phyloP scores from a whole-genome alignment of 1,140 invertebrate species.

The Andrena cerasifolii region DNA sequence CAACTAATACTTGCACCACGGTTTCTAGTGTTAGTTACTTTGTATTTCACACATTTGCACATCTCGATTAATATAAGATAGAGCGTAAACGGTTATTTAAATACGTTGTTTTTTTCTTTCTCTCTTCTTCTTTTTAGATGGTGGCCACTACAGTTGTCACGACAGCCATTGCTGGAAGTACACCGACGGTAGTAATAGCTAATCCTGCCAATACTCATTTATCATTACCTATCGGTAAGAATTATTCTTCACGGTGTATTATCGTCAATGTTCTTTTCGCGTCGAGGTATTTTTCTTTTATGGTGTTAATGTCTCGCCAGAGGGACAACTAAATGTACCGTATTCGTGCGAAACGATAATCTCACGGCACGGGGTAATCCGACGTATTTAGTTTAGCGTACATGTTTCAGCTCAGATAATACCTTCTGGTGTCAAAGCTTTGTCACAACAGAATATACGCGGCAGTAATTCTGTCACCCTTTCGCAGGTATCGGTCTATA shows the following conservation, averaged over 20 bases:
- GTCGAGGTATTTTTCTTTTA: conserved; percentile 29
- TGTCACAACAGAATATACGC: conserved; percentile 85
- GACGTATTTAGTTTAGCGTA: neutral
- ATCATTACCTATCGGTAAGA: conserved; percentile 83
- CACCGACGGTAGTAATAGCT: conserved; percentile 82
- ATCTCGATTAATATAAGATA: neutral
- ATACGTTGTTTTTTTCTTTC: neutral
- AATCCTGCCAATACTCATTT: conserved; percentile 83
- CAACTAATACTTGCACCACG: conserved; percentile 80
- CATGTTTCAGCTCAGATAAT: conserved; percentile 85
- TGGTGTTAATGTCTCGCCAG: neutral
- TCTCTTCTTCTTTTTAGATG: conserved; percentile 70
- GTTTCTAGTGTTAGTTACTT: conserved; percentile 78
- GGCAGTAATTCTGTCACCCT: conserved; percentile 78
- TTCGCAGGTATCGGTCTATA: conserved; percentile 74
- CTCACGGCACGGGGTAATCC: neutral
- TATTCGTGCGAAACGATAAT: neutral
- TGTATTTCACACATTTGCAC: conserved; percentile 2
- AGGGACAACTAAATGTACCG: conserved; percentile 18
- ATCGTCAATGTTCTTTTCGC: neutral
- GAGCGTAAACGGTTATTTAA: neutral
- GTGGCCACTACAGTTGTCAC: conserved; percentile 79
- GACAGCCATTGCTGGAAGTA: conserved; percentile 80
- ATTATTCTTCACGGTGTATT: conserved; percentile 4
- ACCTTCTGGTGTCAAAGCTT: conserved; percentile 85